Evolutionary conservation across 2,888 invertebrate genomes (phyloP), one percentile per base, ranked within the genome.

Genomic region (Andrena bucephala): DNA sequence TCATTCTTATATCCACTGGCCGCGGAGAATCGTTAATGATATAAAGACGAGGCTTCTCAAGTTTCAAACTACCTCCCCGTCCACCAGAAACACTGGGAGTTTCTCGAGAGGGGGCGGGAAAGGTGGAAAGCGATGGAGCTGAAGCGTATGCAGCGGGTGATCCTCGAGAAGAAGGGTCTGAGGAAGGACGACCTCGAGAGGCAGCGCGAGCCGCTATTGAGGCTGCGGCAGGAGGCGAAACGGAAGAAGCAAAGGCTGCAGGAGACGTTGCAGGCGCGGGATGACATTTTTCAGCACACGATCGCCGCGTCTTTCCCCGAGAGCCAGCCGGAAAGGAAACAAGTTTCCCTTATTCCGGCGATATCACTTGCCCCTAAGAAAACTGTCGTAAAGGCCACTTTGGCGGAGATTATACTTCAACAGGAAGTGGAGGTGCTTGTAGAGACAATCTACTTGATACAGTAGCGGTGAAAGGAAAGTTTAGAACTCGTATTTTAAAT

Each of bases 81-180:
- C 42, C 62, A 3, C 16, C 67, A 82, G 74, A 83, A 59, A 59
- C 73, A 80, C 86, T 71, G 80, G 85, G 77, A 93, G 85, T 87
- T 92, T 84, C 94, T 29, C 94, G 95, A 69, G 94, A 94, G 88
- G 89, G 93, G 94, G 5, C 92, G 95, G 90, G 95, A 95, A 86
- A 95, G 95, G 87, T 96, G 96, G 95, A 95, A 96, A 87, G 95
- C 95, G 82, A 95, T 96, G 85, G 96, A 97, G 90, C 94, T 96
- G 67, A 95, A 95, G 85, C 95, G 96, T 0, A 96, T 97, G 91
- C 95, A 96, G 93, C 92, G 95, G 92, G 94, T 96, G 82, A 95
- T 97, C 90, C 93, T 96, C 48, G 95, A 95, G 6, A 96, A 96
- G 84, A 96, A 96, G 88, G 95, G 96, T 86, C 94, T 96, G 48